These are phyloP conservation scores for Castor canadensis DNA, from an alignment of 2,113 vertebrate species.

Conservation along the genomic window DNA sequence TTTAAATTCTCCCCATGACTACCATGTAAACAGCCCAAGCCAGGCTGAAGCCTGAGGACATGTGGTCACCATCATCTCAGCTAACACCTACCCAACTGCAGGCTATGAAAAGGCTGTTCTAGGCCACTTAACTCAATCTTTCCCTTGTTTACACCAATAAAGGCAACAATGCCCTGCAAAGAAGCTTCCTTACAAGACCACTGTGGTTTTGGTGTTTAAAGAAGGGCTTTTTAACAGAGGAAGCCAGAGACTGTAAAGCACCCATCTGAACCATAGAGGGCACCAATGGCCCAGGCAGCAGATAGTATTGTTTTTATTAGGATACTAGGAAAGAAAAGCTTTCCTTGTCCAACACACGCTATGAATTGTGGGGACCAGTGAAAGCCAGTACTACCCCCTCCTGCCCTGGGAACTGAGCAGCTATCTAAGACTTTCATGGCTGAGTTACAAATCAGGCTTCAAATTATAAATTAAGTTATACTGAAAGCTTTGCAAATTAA, in stretches of 20 bases:
- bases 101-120: neutral
- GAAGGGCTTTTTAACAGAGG: neutral
- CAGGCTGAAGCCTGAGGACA: neutral
- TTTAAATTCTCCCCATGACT: neutral
- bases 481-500: neutral
- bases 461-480: neutral
- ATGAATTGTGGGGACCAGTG: too few species aligned
- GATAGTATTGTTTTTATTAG: neutral
- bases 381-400: neutral
- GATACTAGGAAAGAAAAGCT: neutral
- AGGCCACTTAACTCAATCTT: neutral
- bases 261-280: constrained; percentile 49
- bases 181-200: neutral
- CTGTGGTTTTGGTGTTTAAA: neutral
- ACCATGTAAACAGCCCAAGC: neutral
- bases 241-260: neutral
- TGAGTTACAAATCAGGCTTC: neutral
- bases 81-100: neutral
- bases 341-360: accelerated
- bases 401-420: neutral
- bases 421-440: neutral
- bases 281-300: neutral
- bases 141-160: neutral
- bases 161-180: neutral
- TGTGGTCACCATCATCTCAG: neutral